Evolutionary conservation across 2,113 vertebrate species (phyloP).

Genomic region (Rhipidura dahli): DNA sequence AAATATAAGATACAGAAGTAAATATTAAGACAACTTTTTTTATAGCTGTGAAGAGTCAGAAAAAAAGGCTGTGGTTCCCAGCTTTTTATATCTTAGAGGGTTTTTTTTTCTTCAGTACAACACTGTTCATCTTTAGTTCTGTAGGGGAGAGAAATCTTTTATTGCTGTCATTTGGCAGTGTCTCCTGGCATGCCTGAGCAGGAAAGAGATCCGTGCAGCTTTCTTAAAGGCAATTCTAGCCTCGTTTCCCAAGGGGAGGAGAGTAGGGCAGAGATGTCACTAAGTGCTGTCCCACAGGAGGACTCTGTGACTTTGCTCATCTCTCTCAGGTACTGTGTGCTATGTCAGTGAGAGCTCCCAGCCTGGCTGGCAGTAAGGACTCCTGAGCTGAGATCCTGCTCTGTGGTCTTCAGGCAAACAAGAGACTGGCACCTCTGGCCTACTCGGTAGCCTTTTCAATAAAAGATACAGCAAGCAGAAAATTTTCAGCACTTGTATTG

Average conservation of each 20-base stretch:
- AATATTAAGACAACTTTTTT: neutral
- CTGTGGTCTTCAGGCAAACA: neutral
- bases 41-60: neutral
- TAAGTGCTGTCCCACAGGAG: neutral
- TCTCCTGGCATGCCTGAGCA: neutral
- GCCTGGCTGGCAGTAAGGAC: neutral
- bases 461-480: neutral
- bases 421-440: neutral
- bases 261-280: neutral
- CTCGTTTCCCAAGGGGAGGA: neutral
- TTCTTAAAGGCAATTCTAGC: neutral
- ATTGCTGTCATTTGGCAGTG: neutral
- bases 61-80: neutral
- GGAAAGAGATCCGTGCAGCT: neutral
- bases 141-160: neutral
- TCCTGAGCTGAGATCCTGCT: neutral
- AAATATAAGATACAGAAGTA: neutral
- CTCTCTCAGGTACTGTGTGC: neutral
- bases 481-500: neutral
- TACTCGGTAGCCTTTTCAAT: neutral
- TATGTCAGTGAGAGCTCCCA: neutral
- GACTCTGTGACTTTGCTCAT: neutral
- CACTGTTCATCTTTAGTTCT: neutral
- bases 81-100: neutral
- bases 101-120: neutral